Evolutionary conservation across 2,113 vertebrate genomes (phyloP), one percentile per base, ranked within the genome.

Genomic region (Arothron firmamentum): DNA sequence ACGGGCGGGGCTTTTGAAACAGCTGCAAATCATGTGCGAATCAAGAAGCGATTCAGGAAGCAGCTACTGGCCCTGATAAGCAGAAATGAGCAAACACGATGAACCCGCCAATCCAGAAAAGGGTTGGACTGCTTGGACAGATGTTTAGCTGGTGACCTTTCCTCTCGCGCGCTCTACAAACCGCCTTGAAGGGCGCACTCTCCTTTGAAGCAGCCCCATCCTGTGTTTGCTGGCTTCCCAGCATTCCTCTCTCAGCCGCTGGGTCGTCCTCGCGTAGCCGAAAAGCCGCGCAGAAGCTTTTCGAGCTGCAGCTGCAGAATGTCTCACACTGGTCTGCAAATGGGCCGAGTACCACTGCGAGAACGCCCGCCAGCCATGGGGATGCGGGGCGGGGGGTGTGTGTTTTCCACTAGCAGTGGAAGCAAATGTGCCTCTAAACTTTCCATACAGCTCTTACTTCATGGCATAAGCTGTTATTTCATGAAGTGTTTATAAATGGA

Each of bases 301-400:
- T 62, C n/a, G 2, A 13, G 58, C 46, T 54, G 28, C 23, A 23
- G 56, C 28, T 64, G 45, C 69, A 70, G 52, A 80, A 83, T 75
- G 74, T 61, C 62, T 62, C 72, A 76, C 56, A 60, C 48, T 4
- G 52, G 18, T 76, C 59, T 68, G 52, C 67, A 84, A 82, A 74
- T 3, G 68, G 48, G 51, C 49, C n/a, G n/a, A 34, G 31, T 12
- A 18, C 15, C 15, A 51, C 31, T 52, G 60, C 59, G 62, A 45
- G 43, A 72, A 61, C 10, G 47, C 15, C 43, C 62, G 42, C 69
- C 49, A 56, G 65, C 52, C 56, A 56, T 61, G 52, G 67, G 62
- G 49, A 47, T 52, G 60, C 77, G 70, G 71, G 49, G 72, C 54
- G 1, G 49, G 46, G 41, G 19, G 7, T 51, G 10, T 51, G 20